Evolutionary conservation across 2,797 vertebrate species (phyloP).

Genomic region (Pitangus sulphuratus): DNA sequence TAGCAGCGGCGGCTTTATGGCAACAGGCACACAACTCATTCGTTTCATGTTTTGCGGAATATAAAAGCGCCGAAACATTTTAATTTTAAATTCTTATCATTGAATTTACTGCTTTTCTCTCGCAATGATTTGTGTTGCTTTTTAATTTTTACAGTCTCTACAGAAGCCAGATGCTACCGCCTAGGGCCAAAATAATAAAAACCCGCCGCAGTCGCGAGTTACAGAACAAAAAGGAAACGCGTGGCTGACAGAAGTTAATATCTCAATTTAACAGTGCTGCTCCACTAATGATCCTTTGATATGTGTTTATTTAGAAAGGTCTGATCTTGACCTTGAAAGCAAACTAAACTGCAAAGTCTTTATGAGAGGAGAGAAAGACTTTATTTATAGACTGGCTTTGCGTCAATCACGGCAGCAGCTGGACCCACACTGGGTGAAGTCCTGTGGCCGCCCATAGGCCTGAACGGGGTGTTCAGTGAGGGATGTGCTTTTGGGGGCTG

Average conservation of each 20-base stretch:
- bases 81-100: conserved; percentile 83
- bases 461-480: accelerated
- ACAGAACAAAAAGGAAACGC: conserved; percentile 77
- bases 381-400: conserved; percentile 93
- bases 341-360: conserved; percentile 84
- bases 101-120: conserved; percentile 83
- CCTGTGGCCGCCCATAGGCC: not conserved
- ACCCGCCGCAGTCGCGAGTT: conserved; percentile 76
- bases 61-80: conserved; percentile 79
- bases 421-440: conserved; percentile 62
- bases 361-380: conserved; percentile 83
- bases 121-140: conserved; percentile 83
- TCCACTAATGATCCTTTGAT: conserved; percentile 85
- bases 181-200: conserved; percentile 83
- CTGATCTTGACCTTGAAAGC: conserved; percentile 92
- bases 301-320: conserved; percentile 85
- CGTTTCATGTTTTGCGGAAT: conserved; percentile 72
- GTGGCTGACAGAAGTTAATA: conserved; percentile 82
- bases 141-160: conserved; percentile 86
- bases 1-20: conserved; percentile 72
- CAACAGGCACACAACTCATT: conserved; percentile 74
- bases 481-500: accelerated
- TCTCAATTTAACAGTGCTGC: conserved; percentile 86
- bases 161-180: conserved; percentile 82
- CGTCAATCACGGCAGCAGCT: conserved; percentile 86